Percentiles rank a stretch among this genome's conserved stretches.
These are phyloP conservation scores for Pseudomyrmex sp. DNA, from an alignment of 1,140 invertebrate species.

Conservation along the genomic window DNA sequence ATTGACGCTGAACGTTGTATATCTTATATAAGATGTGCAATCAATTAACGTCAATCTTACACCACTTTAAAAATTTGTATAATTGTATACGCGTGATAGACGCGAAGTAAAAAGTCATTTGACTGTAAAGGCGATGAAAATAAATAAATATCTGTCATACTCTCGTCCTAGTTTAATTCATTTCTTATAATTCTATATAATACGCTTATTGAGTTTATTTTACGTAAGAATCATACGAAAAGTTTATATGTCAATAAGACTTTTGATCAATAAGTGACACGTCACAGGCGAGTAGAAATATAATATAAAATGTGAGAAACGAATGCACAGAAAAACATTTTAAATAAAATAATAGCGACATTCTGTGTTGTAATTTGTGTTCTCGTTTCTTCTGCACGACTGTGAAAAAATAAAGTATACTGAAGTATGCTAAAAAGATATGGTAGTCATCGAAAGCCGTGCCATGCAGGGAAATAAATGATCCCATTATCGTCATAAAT, in stretches of 20 bases:
- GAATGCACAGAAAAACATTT: slow-evolving; percentile 51
- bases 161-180: slow-evolving; percentile 28
- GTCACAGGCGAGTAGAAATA: too few relatives aligned
- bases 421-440: slow-evolving; percentile 34
- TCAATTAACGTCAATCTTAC: slow-evolving; percentile 53
- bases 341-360: slow-evolving; percentile 50
- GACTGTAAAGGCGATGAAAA: neutral
- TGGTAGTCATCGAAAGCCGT: slow-evolving; percentile 64
- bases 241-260: neutral
- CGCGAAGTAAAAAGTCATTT: slow-evolving; percentile 8
- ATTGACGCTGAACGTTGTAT: neutral
- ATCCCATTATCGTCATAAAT: slow-evolving; percentile 80
- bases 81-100: neutral
- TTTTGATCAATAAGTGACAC: neutral
- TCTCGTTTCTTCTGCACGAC: slow-evolving; percentile 69
- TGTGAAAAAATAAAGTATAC: slow-evolving; percentile 60
- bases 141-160: slow-evolving; percentile 48
- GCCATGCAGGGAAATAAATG: slow-evolving; percentile 76
- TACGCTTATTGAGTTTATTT: neutral
- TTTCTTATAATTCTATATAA: slow-evolving; percentile 13
- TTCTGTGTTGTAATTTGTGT: slow-evolving; percentile 78
- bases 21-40: slow-evolving; percentile 30
- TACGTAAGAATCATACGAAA: slow-evolving; percentile 20
- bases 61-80: slow-evolving; percentile 9
- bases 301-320: slow-evolving; percentile 46